Conservation (phyloP, 2,113 vertebrate species). For the human (Homo sapiens) region DNA sequence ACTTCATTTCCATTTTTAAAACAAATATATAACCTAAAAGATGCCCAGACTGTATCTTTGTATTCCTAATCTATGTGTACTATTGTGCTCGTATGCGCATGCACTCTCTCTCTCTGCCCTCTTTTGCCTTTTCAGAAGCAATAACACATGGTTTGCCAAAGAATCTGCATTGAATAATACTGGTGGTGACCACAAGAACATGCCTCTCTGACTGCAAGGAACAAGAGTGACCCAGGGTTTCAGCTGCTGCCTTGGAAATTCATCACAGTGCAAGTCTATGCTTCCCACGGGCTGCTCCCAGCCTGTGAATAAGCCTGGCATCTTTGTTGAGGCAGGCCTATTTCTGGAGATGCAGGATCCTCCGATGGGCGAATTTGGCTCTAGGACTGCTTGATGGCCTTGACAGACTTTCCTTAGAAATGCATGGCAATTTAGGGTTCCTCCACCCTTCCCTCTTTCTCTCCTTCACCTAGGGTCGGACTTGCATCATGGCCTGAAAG, state of each 20-base stretch:
- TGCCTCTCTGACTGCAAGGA: background rate
- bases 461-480: background rate
- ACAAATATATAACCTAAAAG: constrained; percentile 1
- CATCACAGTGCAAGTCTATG: accelerated
- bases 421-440: background rate
- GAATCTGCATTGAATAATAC: background rate
- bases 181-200: background rate
- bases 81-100: no score
- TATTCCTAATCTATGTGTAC: background rate
- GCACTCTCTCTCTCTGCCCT: background rate
- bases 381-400: background rate
- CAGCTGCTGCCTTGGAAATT: background rate
- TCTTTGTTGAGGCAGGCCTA: background rate
- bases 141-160: background rate
- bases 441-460: background rate
- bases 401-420: background rate
- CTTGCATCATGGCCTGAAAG: background rate
- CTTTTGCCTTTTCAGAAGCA: constrained; percentile 8
- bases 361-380: background rate
- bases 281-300: background rate
- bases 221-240: background rate
- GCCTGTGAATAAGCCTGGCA: background rate
- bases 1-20: constrained; percentile 13
- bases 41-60: background rate
- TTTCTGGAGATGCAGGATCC: background rate